Conservation (phyloP, 92 coral and sea anemone species). For the Epizoanthus scotinus region DNA sequence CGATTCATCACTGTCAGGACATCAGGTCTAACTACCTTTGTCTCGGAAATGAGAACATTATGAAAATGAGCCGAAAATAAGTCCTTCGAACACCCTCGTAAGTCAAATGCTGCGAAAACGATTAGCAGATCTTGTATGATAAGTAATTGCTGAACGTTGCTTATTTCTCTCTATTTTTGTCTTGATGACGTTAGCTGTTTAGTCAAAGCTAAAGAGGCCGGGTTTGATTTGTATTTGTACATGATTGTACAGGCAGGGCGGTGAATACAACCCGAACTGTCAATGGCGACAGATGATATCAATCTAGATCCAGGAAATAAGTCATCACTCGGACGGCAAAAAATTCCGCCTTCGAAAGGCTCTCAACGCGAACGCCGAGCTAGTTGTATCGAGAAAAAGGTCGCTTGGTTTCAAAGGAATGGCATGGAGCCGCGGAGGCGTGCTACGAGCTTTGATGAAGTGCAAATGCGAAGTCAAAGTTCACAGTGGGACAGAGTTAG, state of each 20-base stretch:
- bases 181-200: not conserved
- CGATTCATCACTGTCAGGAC: too few relatives aligned
- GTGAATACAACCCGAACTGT: not conserved
- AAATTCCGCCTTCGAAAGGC: not conserved
- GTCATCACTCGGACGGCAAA: not conserved
- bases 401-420: constrained; percentile 24
- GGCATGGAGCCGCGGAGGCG: constrained; percentile 5
- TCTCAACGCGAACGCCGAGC: not conserved
- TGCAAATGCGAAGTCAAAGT: not conserved
- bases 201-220: not conserved
- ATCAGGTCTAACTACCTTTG: not conserved
- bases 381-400: not conserved
- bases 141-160: not conserved
- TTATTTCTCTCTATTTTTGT: not conserved
- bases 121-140: too few relatives aligned
- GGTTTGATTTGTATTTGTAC: not conserved
- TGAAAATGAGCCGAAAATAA: not conserved
- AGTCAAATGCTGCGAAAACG: too few relatives aligned
- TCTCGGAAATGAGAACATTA: not conserved
- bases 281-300: constrained; percentile 1
- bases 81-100: too few relatives aligned
- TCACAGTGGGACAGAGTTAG: not conserved
- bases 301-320: not conserved
- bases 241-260: not conserved
- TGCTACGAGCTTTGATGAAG: not conserved